Percentiles rank a stretch among this genome's conserved stretches.
Conservation (phyloP, 1,140 invertebrate species). For the Drosophila repleta region DNA sequence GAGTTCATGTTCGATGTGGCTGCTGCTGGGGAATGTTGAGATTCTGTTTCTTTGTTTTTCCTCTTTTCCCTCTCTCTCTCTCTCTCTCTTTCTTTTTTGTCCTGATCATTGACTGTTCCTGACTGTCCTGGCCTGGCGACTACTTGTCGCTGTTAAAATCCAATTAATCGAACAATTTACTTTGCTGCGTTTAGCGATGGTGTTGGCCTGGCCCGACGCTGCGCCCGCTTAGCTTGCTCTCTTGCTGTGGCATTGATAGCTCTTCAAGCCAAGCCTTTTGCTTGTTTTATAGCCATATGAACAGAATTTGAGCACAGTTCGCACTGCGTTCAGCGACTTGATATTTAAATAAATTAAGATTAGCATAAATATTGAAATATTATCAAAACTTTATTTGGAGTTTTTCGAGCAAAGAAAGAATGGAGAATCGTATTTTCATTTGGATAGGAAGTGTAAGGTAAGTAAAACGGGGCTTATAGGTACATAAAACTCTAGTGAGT, state of each 20-base stretch:
- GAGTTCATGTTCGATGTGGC: slow-evolving; percentile 58
- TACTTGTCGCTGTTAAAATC: slow-evolving; percentile 83
- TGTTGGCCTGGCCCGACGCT: slow-evolving; percentile 47
- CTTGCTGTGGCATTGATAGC: slow-evolving; percentile 49
- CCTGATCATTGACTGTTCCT: slow-evolving; percentile 32
- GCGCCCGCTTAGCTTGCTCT: slow-evolving; percentile 9
- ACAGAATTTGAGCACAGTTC: neutral
- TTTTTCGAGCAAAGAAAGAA: too few species aligned
- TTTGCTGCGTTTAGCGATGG: slow-evolving; percentile 80
- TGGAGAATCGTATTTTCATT: too few species aligned
- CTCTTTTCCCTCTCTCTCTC: too few species aligned
- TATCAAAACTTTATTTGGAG: too few species aligned
- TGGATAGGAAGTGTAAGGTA: too few species aligned
- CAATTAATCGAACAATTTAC: slow-evolving; percentile 84
- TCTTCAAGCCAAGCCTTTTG: neutral
- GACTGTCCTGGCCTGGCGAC: slow-evolving; percentile 59
- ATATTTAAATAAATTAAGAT: neutral
- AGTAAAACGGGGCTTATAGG: too few species aligned
- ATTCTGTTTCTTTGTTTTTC: slow-evolving; percentile 17
- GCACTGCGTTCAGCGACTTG: neutral
- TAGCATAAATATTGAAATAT: neutral
- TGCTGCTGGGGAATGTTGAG: slow-evolving; percentile 46
- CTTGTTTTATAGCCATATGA: slow-evolving; percentile 23
- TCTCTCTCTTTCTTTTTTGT: slow-evolving; percentile 43
- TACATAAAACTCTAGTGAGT: too few species aligned